phyloP scores from a whole-genome alignment of 2,797 vertebrate genomes.

The Gymnodraco acuticeps region DNA sequence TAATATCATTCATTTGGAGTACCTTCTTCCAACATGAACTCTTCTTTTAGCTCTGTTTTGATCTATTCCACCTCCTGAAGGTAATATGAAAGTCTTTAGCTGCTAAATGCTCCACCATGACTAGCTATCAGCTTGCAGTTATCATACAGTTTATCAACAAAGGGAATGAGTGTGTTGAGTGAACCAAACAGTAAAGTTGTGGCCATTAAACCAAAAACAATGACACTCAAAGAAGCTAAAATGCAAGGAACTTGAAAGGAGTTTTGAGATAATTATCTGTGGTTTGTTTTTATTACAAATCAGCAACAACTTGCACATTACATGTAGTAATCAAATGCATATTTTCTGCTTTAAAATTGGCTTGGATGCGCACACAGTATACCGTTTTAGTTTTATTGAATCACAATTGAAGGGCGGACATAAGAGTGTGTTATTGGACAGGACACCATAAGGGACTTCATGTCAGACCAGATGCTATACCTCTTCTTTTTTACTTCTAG shows the following conservation, averaged over 20 bases:
- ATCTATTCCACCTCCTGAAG: background rate
- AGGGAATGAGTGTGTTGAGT: too few species aligned
- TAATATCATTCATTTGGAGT: background rate
- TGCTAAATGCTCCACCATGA: background rate
- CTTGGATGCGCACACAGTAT: background rate
- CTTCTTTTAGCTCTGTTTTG: background rate
- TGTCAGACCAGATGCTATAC: constrained; percentile 43
- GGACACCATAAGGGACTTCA: constrained; percentile 10
- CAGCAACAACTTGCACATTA: constrained; percentile 9
- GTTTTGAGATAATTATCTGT: constrained; percentile 2
- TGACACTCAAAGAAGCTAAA: background rate
- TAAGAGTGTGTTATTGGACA: constrained; percentile 13
- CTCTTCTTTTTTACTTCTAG: constrained; percentile 13
- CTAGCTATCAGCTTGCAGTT: background rate
- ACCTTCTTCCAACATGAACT: background rate
- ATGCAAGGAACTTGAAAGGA: background rate
- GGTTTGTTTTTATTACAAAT: background rate
- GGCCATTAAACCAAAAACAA: background rate
- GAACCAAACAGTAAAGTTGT: too few species aligned
- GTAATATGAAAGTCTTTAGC: background rate
- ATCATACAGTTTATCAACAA: background rate
- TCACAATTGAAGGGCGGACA: constrained; percentile 5
- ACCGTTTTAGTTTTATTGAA: background rate
- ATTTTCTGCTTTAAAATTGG: background rate
- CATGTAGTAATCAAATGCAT: background rate